Evolutionary conservation across 1,140 invertebrate species (phyloP).

Genomic region (Nephila pilipes): DNA sequence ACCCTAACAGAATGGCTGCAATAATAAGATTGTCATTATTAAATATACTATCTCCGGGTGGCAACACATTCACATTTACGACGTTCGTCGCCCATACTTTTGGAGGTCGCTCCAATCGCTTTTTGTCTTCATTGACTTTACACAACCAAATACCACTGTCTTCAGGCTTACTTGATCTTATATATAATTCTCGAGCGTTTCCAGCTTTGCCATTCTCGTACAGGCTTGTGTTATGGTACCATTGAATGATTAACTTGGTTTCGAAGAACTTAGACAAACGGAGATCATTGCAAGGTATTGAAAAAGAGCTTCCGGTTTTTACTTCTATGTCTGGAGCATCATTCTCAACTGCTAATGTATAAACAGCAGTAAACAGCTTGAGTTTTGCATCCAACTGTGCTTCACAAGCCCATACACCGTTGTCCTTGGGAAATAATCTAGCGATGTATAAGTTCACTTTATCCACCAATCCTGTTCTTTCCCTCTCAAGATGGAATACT

Average conservation of each 20-base stretch:
- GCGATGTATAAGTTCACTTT: not conserved
- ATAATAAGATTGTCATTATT: not conserved
- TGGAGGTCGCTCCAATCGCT: not conserved
- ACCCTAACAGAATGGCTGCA: not conserved
- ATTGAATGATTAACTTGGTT: not conserved
- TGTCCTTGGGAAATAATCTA: slow-evolving; percentile 14
- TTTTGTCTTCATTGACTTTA: not conserved
- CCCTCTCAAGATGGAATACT: not conserved
- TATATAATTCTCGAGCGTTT: not conserved
- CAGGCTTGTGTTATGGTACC: slow-evolving; percentile 35
- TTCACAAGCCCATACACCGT: slow-evolving; percentile 46
- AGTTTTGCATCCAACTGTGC: not conserved
- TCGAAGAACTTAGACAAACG: slow-evolving; percentile 17
- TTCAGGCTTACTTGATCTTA: not conserved
- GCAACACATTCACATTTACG: not conserved
- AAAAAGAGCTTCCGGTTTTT: not conserved
- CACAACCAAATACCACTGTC: slow-evolving; percentile 44
- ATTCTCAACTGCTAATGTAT: slow-evolving; percentile 25
- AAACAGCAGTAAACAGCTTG: slow-evolving; percentile 4
- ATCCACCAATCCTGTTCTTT: not conserved
- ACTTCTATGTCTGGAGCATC: slow-evolving; percentile 7
- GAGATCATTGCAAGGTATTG: not conserved
- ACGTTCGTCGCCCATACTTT: slow-evolving; percentile 42
- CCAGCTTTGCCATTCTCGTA: not conserved
- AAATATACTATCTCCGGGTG: too few relatives aligned